A percentile compares a stretch with the other conserved stretches of the same genome.
These are phyloP conservation scores for Seriola quinqueradiata DNA, from an alignment of 2,113 vertebrate genomes.

Conservation along the genomic window DNA sequence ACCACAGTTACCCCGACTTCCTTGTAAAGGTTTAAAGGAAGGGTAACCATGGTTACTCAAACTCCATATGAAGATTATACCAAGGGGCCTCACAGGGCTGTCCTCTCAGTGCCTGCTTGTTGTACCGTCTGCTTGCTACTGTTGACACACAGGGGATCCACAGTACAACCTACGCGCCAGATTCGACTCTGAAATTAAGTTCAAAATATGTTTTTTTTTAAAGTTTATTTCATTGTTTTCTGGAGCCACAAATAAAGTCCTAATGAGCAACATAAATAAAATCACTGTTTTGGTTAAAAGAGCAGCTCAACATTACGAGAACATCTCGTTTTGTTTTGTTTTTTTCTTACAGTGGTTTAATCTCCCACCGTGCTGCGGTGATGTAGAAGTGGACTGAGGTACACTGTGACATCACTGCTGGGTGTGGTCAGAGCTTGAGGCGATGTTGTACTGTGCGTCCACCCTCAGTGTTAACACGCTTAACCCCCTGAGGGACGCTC, in stretches of 20 bases:
- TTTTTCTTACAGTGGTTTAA: background rate
- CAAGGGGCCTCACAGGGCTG: slow-evolving; percentile 92
- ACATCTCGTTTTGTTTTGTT: background rate
- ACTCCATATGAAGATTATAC: slow-evolving; percentile 26
- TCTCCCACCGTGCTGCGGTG: background rate
- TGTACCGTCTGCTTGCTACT: slow-evolving; percentile 61
- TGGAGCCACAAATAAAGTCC: background rate
- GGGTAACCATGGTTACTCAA: slow-evolving; percentile 78
- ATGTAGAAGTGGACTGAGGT: background rate
- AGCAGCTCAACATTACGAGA: background rate
- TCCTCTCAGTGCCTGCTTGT: slow-evolving; percentile 92
- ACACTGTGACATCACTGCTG: background rate
- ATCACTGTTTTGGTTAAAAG: background rate
- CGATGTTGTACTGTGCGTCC: slow-evolving; percentile 64
- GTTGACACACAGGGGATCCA: slow-evolving; percentile 78
- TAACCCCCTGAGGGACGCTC: slow-evolving; percentile 55
- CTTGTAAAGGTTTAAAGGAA: slow-evolving; percentile 20
- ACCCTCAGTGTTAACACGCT: slow-evolving; percentile 69
- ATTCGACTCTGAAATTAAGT: background rate
- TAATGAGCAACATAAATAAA: background rate
- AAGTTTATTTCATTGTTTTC: background rate
- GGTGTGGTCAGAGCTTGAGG: background rate
- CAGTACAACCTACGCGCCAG: slow-evolving; percentile 44
- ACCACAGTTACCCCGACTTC: slow-evolving; percentile 66
- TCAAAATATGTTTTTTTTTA: background rate